Evolutionary conservation across 1,140 invertebrate genomes (phyloP), one percentile per base, ranked within the genome.

Genomic region (Drosophila seguyi): DNA sequence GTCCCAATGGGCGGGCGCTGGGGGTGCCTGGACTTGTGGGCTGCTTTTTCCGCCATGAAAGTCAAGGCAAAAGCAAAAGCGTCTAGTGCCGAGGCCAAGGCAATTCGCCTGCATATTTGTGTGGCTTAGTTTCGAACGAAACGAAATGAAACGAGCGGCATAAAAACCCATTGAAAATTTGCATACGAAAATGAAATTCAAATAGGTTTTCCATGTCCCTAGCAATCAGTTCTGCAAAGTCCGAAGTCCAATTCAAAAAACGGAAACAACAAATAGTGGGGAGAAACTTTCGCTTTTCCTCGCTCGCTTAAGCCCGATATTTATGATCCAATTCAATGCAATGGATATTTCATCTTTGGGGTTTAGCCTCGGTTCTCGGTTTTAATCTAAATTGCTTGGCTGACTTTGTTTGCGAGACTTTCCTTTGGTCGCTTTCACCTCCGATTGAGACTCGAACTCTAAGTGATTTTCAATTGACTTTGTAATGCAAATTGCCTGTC

Each of bases 161-260:
- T 85, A 68, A 86, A 87, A 88, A 83, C 80, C 81, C 78, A 90
- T 88, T 80, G 76, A 81, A 84, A 88, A 88, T 88, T 88, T 88
- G 80, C 84, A 88, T 88, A 88, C 77, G 73, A 88, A 88, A 88
- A 86, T 86, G 79, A 86, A 86, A 88, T 84, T 88, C 84, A 88
- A 88, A 88, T 88, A 72, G 76, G 84, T 77, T 88, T 79, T 52
- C 56, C 69, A 73, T 81, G 79, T 86, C 79, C 62, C 45, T 48
- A 42, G 60, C 59, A 73, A 59, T 69, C 52, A 53, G 65, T 78
- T 52, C 31, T 58, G 55, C 41, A 36, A 52, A 63, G 57, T 53
- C 57, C 48, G 25, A 52, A 63, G 57, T 53, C 57, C 48, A 20
- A 56, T 34, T 20, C 7, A 20, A 58, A 66, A 69, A 41, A 7